Evolutionary conservation across 1,140 invertebrate genomes (phyloP), one percentile per base, ranked within the genome.

Genomic region (Drosophila lacteicornis): DNA sequence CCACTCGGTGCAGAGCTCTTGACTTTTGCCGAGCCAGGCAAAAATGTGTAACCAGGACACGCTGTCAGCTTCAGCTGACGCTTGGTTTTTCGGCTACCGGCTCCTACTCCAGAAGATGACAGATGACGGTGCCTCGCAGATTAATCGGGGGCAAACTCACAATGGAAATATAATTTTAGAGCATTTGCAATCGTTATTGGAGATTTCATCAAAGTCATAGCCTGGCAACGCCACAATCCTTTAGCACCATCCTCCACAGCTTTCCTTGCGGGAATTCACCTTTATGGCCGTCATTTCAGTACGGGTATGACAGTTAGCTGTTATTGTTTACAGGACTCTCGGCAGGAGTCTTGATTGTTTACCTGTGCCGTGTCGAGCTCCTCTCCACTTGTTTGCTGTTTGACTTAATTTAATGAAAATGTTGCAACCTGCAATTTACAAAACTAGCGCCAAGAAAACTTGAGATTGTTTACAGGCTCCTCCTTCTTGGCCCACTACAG

Each of bases 351-450:
- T 65, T 75, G 78, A 81, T 85, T 88, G 79, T 85, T 91, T 79
- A 50, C 59, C 50, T 8, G 59, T 25, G 61, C 56, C 55, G n/a
- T 73, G 33, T 55, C 33, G 27, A 19, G 56, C 75, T 78, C 42
- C 67, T 82, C 53, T 40, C 43, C 55, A 25, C 66, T 70, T 77
- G 75, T 80, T 91, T 85, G 86, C 79, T 84, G 74, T 85, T 90
- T 84, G 81, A 84, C 81, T 90, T 79, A 91, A 82, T 91, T 85
- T 90, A 90, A 90, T 91, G 85, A 90, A 90, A 90, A 90, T 86
- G 86, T 90, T 90, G 86, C 86, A 90, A 82, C 82, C 79, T 91
- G 85, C 86, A 90, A 90, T 90, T 90, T 82, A 81, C 79, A 85
- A 82, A 91, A 79, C 85, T 79, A 85, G 75, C 79, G 71, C 74